A percentile compares a stretch with the other conserved stretches of the same genome.
phyloP scores from a whole-genome alignment of 2,113 vertebrate species.

The Kryptolebias marmoratus region DNA sequence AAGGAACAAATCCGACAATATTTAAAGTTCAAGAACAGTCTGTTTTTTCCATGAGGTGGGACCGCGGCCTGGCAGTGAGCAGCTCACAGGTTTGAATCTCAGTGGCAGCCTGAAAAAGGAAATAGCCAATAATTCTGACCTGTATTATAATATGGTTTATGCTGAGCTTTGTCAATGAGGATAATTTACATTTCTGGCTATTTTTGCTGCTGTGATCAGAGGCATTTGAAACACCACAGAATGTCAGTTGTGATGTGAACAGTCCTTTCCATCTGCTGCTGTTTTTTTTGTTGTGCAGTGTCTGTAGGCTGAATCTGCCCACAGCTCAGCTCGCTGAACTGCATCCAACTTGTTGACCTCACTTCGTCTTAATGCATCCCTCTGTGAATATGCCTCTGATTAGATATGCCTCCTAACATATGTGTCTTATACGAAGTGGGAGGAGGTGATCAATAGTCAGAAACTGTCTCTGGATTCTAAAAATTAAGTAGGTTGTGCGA shows the following conservation, averaged over 20 bases:
- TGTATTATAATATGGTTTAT: background rate
- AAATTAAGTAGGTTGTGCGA: conserved; percentile 11
- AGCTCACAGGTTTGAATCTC: too few relatives aligned
- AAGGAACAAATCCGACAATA: too few relatives aligned
- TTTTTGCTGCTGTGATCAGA: conserved; percentile 20
- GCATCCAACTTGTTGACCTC: conserved; percentile 46
- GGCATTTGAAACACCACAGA: conserved; percentile 13
- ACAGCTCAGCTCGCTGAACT: conserved; percentile 46
- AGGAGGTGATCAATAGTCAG: conserved; percentile 48
- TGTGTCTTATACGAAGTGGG: conserved; percentile 43
- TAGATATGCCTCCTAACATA: conserved; percentile 56
- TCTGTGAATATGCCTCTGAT: conserved; percentile 44
- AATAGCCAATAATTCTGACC: too few relatives aligned
- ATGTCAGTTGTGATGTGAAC: conserved; percentile 28
- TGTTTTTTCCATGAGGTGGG: too few relatives aligned
- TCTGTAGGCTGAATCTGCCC: conserved; percentile 52
- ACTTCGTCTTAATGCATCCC: conserved; percentile 47
- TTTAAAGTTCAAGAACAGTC: too few relatives aligned
- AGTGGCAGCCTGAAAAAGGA: too few relatives aligned
- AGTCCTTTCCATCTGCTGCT: conserved; percentile 45
- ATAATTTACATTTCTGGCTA: conserved; percentile 12
- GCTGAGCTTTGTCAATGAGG: background rate
- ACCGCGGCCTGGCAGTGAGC: too few relatives aligned
- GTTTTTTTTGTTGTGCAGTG: conserved; percentile 56
- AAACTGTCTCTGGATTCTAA: conserved; percentile 29